phyloP scores from a whole-genome alignment of 2,888 invertebrate genomes.

The Monochamus alternatus region DNA sequence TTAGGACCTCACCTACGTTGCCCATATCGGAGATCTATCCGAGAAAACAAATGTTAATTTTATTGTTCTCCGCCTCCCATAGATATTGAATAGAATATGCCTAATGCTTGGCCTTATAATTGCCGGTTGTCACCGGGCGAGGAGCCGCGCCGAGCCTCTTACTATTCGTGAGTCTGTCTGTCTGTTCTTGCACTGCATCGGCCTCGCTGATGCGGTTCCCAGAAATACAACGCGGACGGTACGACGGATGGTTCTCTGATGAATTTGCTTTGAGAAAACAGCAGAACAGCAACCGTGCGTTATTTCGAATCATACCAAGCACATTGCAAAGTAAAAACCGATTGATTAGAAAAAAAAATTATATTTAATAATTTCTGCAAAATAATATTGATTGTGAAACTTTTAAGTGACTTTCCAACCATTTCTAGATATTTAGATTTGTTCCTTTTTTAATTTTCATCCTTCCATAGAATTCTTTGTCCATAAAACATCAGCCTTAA shows the following conservation, averaged over 20 bases:
- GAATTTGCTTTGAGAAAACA: not conserved
- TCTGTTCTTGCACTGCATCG: slow-evolving; percentile 50
- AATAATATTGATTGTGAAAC: no score
- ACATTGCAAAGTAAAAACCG: no score
- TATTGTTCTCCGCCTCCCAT: slow-evolving; percentile 56
- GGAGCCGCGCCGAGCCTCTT: slow-evolving; percentile 60
- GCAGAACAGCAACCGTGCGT: no score
- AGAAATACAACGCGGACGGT: slow-evolving; percentile 48
- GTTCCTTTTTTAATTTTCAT: no score
- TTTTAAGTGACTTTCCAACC: no score
- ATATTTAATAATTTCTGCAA: no score
- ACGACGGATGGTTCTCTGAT: not conserved
- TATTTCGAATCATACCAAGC: no score
- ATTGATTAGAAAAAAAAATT: no score
- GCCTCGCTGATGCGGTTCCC: slow-evolving; percentile 57
- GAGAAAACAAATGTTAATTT: slow-evolving; percentile 34
- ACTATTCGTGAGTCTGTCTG: slow-evolving; percentile 62
- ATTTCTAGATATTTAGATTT: no score
- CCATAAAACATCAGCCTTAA: no score
- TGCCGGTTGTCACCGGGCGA: slow-evolving; percentile 67
- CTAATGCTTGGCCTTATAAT: slow-evolving; percentile 65
- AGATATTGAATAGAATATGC: slow-evolving; percentile 58
- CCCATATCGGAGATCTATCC: slow-evolving; percentile 13
- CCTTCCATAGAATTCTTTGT: no score
- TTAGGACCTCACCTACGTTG: slow-evolving; percentile 1